These are phyloP conservation scores for Cromileptes altivelis DNA, from an alignment of 2,113 vertebrate genomes.

Conservation along the genomic window DNA sequence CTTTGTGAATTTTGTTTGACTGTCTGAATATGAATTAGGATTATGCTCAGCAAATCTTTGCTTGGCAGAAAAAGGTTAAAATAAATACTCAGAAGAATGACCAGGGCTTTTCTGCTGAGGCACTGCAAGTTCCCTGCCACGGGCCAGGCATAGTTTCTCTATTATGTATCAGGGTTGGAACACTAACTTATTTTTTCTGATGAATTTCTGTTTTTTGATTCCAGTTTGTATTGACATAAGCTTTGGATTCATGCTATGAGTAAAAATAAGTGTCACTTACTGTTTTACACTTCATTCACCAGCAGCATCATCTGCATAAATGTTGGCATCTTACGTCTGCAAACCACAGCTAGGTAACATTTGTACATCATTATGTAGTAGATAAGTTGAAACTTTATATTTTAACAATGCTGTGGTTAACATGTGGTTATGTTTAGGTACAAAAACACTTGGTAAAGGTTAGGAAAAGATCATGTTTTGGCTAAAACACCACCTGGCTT, in stretches of 20 bases:
- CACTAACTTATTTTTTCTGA: neutral
- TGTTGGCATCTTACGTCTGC: no score
- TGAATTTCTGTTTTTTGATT: neutral
- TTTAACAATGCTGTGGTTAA: no score
- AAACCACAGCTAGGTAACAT: no score
- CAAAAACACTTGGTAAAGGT: no score
- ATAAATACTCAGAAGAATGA: conserved; percentile 7
- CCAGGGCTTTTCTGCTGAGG: conserved; percentile 9
- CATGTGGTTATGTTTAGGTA: no score
- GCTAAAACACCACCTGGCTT: no score
- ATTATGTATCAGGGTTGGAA: neutral
- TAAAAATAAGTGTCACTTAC: neutral
- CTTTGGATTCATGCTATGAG: neutral
- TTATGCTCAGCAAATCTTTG: conserved; percentile 7
- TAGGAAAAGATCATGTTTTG: no score
- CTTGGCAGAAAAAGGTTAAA: neutral
- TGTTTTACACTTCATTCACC: neutral
- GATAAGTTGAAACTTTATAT: no score
- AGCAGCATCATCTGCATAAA: no score
- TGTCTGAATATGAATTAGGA: conserved; percentile 26
- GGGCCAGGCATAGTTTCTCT: neutral
- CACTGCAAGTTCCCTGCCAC: neutral
- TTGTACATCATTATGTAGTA: no score
- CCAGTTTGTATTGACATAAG: neutral
- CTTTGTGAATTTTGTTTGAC: conserved; percentile 10